Percentiles rank a stretch among this genome's conserved stretches.
Evolutionary conservation across 2,888 invertebrate genomes (phyloP).

Genomic region (Ametastegia equiseti): DNA sequence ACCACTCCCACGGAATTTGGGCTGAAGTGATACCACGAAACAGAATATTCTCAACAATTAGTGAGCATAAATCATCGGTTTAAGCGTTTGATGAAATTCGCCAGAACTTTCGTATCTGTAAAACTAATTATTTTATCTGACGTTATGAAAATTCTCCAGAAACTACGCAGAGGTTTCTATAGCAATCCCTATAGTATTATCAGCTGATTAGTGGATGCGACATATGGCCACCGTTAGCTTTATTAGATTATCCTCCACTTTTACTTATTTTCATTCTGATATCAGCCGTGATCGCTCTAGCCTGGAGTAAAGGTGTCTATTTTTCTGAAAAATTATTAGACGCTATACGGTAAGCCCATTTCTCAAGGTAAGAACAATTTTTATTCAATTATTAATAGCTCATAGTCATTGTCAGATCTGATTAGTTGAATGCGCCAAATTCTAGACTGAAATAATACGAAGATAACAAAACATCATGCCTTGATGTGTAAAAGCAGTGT

Average conservation of each 20-base stretch:
- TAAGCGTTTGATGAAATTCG: neutral
- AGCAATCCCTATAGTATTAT: conserved; percentile 67
- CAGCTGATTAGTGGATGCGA: conserved; percentile 68
- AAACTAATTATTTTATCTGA: conserved; percentile 39
- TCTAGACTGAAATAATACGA: neutral
- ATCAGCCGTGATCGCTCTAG: conserved; percentile 44
- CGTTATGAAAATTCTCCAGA: conserved; percentile 45
- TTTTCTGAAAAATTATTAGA: neutral
- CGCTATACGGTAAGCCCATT: neutral
- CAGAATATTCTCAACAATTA: neutral
- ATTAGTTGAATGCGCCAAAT: neutral
- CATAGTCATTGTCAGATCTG: neutral
- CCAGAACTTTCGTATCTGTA: neutral
- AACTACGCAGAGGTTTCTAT: conserved; percentile 64
- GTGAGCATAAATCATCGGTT: neutral
- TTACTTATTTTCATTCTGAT: conserved; percentile 60
- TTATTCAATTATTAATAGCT: neutral
- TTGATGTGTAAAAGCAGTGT: neutral
- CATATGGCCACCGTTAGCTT: conserved; percentile 69
- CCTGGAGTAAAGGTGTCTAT: conserved; percentile 42
- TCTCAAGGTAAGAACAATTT: neutral
- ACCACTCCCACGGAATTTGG: neutral
- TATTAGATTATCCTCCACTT: conserved; percentile 69
- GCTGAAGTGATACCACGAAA: neutral
- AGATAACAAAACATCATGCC: neutral